Conservation (phyloP, 2,888 invertebrate genomes). For the Tinea pellionella region DNA sequence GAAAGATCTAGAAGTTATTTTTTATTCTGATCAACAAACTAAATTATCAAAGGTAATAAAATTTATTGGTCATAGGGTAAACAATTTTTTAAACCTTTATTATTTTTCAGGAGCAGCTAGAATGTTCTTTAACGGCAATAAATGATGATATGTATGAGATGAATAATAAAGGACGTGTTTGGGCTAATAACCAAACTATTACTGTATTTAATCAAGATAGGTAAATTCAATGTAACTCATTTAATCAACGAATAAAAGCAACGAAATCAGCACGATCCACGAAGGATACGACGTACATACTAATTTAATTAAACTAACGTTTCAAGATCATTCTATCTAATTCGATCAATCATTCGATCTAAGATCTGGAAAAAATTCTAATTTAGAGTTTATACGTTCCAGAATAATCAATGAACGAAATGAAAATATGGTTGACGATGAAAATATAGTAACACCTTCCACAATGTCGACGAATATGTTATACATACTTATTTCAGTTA, state of each 20-base stretch:
- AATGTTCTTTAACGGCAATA: constrained; percentile 37
- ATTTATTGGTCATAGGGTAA: no score
- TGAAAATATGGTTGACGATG: constrained; percentile 33
- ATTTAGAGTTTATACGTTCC: neutral
- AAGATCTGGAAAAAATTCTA: no score
- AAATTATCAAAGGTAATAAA: constrained; percentile 34
- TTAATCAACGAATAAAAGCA: no score
- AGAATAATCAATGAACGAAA: constrained; percentile 26
- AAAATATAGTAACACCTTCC: constrained; percentile 27
- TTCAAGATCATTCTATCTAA: no score
- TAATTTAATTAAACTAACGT: no score
- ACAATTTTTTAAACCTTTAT: no score
- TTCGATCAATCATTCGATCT: no score
- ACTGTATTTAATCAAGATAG: constrained; percentile 43
- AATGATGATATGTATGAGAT: constrained; percentile 41
- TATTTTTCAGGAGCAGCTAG: constrained; percentile 36
- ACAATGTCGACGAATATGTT: constrained; percentile 30
- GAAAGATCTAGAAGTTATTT: constrained; percentile 54
- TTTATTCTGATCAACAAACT: constrained; percentile 40
- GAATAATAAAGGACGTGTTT: constrained; percentile 44
- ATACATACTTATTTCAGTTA: constrained; percentile 56
- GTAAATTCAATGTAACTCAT: constrained; percentile 23
- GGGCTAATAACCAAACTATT: constrained; percentile 57
- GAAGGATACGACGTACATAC: no score
- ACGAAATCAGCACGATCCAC: no score